phyloP scores from a whole-genome alignment of 2,888 invertebrate genomes.

The Metallyticus violacea region DNA sequence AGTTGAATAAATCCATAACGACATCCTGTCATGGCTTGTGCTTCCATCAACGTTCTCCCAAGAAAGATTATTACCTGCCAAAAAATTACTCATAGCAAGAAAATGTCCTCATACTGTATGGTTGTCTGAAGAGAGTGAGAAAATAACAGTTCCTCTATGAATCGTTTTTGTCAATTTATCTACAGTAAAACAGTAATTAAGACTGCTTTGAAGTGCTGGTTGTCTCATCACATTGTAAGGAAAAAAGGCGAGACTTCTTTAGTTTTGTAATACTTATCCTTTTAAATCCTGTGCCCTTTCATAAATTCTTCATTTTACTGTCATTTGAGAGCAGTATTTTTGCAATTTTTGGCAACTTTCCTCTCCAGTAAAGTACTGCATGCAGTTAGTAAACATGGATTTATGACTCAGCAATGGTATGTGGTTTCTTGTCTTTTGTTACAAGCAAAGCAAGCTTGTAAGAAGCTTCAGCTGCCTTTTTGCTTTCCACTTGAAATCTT shows the following conservation, averaged over 20 bases:
- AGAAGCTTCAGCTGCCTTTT: neutral
- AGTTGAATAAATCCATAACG: too few species aligned
- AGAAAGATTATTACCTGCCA: too few species aligned
- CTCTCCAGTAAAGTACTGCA: neutral
- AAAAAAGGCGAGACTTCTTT: too few species aligned
- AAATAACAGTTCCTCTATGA: neutral
- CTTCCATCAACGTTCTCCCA: too few species aligned
- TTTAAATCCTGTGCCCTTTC: neutral
- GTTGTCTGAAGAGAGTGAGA: too few species aligned
- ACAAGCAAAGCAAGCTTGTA: neutral
- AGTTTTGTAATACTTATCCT: neutral
- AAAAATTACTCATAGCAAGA: too few species aligned
- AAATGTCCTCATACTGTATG: too few species aligned
- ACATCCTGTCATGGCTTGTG: too few species aligned
- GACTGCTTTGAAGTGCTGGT: neutral
- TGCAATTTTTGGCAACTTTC: neutral
- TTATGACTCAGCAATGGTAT: neutral
- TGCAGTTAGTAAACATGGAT: neutral
- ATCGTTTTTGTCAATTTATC: too few species aligned
- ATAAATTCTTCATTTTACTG: neutral
- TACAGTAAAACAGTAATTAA: too few species aligned
- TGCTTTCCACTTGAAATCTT: neutral
- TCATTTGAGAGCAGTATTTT: slow-evolving; percentile 4
- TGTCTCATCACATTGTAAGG: neutral
- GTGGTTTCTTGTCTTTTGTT: neutral